These are phyloP conservation scores for Takifugu flavidus DNA, from an alignment of 2,113 vertebrate genomes.

Conservation along the genomic window DNA sequence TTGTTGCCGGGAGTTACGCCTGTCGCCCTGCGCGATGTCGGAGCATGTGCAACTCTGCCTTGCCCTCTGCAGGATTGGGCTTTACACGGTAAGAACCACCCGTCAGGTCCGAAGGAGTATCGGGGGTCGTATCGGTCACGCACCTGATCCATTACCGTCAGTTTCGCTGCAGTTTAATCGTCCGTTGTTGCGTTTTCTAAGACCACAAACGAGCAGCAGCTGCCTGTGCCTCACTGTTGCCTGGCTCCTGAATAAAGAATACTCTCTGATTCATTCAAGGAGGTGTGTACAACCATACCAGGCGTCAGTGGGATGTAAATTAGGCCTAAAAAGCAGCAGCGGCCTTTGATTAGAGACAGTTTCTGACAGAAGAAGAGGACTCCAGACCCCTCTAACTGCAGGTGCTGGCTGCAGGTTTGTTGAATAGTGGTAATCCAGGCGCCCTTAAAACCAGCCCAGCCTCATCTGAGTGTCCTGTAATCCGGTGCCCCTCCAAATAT, in stretches of 20 bases:
- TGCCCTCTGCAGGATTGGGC: slow-evolving; percentile 89
- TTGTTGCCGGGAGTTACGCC: slow-evolving; percentile 77
- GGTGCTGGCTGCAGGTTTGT: slow-evolving; percentile 29
- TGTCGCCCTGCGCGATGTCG: slow-evolving; percentile 81
- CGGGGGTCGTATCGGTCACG: background rate
- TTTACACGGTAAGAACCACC: slow-evolving; percentile 84
- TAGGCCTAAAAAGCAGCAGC: slow-evolving; percentile 1
- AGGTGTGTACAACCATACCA: slow-evolving; percentile 16
- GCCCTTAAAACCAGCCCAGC: slow-evolving; percentile 14
- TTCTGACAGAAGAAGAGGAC: slow-evolving; percentile 1
- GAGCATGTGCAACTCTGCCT: slow-evolving; percentile 88
- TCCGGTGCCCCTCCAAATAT: background rate
- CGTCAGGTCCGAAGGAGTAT: background rate
- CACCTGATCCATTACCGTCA: slow-evolving; percentile 2
- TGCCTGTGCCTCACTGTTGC: slow-evolving; percentile 27
- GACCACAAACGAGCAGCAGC: slow-evolving; percentile 21
- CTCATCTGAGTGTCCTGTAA: slow-evolving; percentile 1
- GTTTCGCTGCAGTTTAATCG: slow-evolving; percentile 12
- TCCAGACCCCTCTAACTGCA: background rate
- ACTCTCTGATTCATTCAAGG: slow-evolving; percentile 22
- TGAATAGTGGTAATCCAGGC: slow-evolving; percentile 18
- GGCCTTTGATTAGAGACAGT: background rate
- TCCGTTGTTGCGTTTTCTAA: slow-evolving; percentile 25
- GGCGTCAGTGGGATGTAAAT: slow-evolving; percentile 25
- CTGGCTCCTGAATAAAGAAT: slow-evolving; percentile 34